A percentile compares a stretch with the other conserved stretches of the same genome.
phyloP scores from a whole-genome alignment of 23 tunicate species.

The Ciona savignyi region DNA sequence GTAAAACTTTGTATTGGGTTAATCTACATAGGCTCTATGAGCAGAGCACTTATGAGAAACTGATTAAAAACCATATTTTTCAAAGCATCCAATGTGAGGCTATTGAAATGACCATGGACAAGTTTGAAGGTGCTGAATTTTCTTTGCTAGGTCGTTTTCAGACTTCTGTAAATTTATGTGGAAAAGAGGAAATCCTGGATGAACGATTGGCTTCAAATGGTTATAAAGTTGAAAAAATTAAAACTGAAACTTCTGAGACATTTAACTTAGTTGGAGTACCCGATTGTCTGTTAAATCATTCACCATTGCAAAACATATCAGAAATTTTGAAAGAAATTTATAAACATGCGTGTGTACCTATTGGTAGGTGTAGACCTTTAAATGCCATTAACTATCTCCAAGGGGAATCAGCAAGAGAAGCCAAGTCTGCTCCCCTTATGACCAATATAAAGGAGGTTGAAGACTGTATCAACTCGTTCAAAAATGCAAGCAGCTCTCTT shows the following conservation, averaged over 20 bases:
- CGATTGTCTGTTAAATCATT: not conserved
- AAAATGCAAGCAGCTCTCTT: not conserved
- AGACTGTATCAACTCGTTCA: not conserved
- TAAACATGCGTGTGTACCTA: not conserved
- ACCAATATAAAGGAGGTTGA: not conserved
- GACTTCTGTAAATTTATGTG: slow-evolving; percentile 4
- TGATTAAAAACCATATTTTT: not conserved
- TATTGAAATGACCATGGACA: not conserved
- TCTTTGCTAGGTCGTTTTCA: not conserved
- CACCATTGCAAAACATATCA: slow-evolving; percentile 22
- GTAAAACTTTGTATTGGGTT: not conserved
- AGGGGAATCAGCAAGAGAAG: slow-evolving; percentile 51
- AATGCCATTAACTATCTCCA: slow-evolving; percentile 38
- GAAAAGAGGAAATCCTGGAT: slow-evolving; percentile 32
- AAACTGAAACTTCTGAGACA: not conserved
- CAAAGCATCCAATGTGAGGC: not conserved
- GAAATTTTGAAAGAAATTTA: slow-evolving; percentile 33
- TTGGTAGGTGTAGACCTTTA: slow-evolving; percentile 20
- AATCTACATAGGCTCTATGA: not conserved
- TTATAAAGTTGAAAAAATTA: slow-evolving; percentile 23
- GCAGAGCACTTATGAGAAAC: not conserved
- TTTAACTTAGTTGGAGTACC: not conserved
- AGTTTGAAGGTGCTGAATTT: not conserved
- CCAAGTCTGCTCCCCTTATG: slow-evolving; percentile 13
- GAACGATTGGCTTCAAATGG: slow-evolving; percentile 42